Evolutionary conservation across 2,888 invertebrate species (phyloP).

Genomic region (Scaptomyza reducta): DNA sequence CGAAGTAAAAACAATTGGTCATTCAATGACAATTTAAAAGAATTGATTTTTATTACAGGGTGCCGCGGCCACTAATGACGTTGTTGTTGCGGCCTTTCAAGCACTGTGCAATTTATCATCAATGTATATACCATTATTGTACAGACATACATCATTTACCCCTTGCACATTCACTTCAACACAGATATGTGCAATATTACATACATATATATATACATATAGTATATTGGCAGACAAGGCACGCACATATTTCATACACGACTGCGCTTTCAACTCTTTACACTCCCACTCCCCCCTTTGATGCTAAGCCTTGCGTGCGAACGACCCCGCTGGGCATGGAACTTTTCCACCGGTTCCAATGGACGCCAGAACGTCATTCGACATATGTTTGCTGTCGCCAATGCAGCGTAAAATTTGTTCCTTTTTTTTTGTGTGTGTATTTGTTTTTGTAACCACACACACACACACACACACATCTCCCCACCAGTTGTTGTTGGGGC

Average conservation of each 20-base stretch:
- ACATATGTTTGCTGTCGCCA: constrained; percentile 71
- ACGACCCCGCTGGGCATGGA: constrained; percentile 60
- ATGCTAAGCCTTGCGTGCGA: constrained; percentile 47
- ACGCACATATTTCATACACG: constrained; percentile 69
- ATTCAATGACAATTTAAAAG: constrained; percentile 62
- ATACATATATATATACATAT: constrained; percentile 1
- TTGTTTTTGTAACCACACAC: neutral
- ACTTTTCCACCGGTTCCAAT: constrained; percentile 52
- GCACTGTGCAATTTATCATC: constrained; percentile 61
- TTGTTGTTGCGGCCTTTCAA: constrained; percentile 55
- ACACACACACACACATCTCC: neutral
- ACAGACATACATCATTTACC: constrained; percentile 2
- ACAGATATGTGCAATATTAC: constrained; percentile 60
- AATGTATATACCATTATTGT: constrained; percentile 34
- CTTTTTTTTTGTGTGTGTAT: constrained; percentile 24
- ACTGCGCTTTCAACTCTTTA: constrained; percentile 25
- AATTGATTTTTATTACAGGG: constrained; percentile 68
- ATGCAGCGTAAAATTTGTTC: constrained; percentile 69
- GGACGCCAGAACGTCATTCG: constrained; percentile 46
- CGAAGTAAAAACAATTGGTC: constrained; percentile 19
- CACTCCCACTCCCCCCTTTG: neutral
- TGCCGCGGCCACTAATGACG: constrained; percentile 59
- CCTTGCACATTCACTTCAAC: constrained; percentile 23
- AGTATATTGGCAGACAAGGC: constrained; percentile 26
- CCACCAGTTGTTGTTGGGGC: constrained; percentile 8